Evolutionary conservation across 2,888 invertebrate genomes (phyloP), one percentile per base, ranked within the genome.

Genomic region (Ormyrus labotus): DNA sequence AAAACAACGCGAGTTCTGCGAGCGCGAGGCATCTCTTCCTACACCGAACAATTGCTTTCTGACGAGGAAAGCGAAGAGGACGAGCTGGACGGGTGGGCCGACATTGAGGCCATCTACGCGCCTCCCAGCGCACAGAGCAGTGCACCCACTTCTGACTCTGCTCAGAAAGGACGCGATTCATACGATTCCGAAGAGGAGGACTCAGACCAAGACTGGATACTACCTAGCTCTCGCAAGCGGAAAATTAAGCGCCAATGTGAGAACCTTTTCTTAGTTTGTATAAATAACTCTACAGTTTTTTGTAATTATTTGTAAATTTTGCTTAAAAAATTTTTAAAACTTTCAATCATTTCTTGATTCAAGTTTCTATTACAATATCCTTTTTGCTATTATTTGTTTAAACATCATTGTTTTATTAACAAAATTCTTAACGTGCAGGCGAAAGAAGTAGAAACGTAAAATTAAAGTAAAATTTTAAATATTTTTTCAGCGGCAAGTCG

Each of bases 191-290:
- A 85, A 67, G 81, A 84, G 73, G 86, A 87, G 86, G 89, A 90
- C 85, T 89, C 90, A 68, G 90, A 90, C 84, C 86, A 90, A 84
- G 90, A 90, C 83, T 90, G 90, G 90, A 87, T 89, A 78, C 71
- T 90, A 86, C 90, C 90, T 70, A 81, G 89, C 84, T 85, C 88
- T 86, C 88, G 90, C 83, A 90, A 88, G 84, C 87, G 89, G 87
- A 89, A 88, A 85, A 86, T 85, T 85, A 90, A 89, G 86, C 87
- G 90, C 85, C 85, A 85, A 79, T 85, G 88, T 89, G 65, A 86
- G 86, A 85, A 11, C 11, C 34, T 57, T n/a, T 19, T 34, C 2
- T 34, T 3, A 34, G 34, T 34, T 34, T 34, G 34, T 34, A 34
- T 34, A 34, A 34, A 34, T 34, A 34, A 34, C 34, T 34, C 34